phyloP scores from a whole-genome alignment of 2,113 vertebrate genomes.

The Dasyprocta punctata region DNA sequence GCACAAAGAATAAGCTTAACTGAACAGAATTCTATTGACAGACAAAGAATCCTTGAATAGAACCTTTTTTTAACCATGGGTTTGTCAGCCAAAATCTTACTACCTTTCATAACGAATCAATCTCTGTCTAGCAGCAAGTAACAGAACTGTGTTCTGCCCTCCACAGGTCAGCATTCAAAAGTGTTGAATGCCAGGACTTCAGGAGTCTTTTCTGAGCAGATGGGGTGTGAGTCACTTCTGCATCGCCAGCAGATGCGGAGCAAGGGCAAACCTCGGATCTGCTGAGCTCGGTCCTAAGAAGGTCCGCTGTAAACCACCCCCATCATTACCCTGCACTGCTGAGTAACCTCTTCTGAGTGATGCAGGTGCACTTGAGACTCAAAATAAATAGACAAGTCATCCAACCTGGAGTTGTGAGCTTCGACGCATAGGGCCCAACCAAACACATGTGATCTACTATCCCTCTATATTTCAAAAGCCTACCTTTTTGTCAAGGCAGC shows the following conservation, averaged over 20 bases:
- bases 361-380: not conserved
- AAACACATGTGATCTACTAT: not conserved
- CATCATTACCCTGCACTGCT: not conserved
- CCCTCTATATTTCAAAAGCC: not conserved
- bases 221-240: not conserved
- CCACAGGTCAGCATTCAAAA: not conserved
- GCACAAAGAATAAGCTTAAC: constrained; percentile 59
- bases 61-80: not conserved
- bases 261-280: not conserved
- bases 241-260: not conserved
- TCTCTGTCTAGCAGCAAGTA: constrained; percentile 24
- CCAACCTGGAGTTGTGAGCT: not conserved
- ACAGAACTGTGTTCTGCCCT: constrained; percentile 28
- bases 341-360: not conserved
- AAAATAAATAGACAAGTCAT: not conserved
- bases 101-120: constrained; percentile 60
- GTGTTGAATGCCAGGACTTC: not conserved
- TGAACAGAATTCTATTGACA: constrained; percentile 56
- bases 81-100: constrained; percentile 59
- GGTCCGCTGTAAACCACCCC: not conserved
- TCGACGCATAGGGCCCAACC: not conserved
- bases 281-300: not conserved
- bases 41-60: constrained; percentile 59
- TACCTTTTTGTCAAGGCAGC: not conserved
- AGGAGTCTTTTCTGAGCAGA: not conserved